Conservation (phyloP, 2,797 vertebrate genomes). For the Gallinago solitaria region DNA sequence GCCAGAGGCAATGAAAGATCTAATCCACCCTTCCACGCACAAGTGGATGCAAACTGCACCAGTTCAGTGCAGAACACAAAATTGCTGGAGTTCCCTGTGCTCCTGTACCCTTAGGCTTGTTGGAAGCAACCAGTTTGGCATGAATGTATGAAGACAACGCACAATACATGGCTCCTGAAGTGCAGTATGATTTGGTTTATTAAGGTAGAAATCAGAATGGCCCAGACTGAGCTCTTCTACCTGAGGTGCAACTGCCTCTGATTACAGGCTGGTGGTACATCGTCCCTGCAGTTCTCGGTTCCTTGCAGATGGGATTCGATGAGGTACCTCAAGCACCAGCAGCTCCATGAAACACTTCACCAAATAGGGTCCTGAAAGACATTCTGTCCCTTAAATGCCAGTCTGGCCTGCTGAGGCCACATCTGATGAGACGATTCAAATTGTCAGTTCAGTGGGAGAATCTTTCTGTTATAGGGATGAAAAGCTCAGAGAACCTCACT, state of each 20-base stretch:
- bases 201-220: not conserved
- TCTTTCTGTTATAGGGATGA: not conserved
- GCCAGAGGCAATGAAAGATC: not conserved
- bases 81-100: not conserved
- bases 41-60: not conserved
- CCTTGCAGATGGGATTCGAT: not conserved
- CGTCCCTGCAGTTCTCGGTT: not conserved
- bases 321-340: not conserved
- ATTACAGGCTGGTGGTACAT: not conserved
- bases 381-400: not conserved
- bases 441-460: not conserved
- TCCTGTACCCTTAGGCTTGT: not conserved
- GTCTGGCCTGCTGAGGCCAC: not conserved
- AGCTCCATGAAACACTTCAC: not conserved
- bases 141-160: not conserved
- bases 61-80: not conserved
- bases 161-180: not conserved
- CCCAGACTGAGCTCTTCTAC: not conserved
- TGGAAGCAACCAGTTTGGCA: not conserved
- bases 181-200: not conserved
- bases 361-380: not conserved
- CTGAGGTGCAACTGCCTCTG: not conserved
- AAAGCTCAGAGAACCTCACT: constrained; percentile 29
- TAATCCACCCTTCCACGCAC: not conserved
- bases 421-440: not conserved